Evolutionary conservation across 2,797 vertebrate species (phyloP).

Genomic region (Acanthornis magna): DNA sequence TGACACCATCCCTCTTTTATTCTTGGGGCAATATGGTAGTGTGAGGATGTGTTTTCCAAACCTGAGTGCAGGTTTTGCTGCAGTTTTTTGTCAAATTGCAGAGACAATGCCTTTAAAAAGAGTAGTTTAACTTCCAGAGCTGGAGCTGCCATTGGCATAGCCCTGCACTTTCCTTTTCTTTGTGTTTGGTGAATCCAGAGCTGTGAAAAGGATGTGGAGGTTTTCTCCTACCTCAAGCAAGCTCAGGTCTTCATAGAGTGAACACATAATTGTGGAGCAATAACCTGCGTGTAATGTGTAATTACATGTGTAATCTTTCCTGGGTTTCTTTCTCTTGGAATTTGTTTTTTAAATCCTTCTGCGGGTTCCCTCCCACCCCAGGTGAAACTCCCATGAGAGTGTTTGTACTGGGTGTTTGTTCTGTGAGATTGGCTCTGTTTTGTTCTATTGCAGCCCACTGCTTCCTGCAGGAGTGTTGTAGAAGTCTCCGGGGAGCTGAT

Average conservation of each 20-base stretch:
- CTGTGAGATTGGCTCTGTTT: fast-evolving
- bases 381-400: neutral
- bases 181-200: neutral
- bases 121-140: neutral
- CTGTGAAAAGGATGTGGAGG: neutral
- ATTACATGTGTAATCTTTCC: fast-evolving
- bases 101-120: neutral
- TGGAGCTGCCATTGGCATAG: neutral
- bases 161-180: neutral
- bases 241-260: neutral
- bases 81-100: neutral
- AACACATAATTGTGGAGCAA: neutral
- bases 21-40: fast-evolving
- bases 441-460: slow-evolving; percentile 16
- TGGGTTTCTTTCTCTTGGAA: neutral
- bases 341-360: neutral
- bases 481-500: neutral
- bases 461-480: slow-evolving; percentile 66
- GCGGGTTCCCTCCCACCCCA: neutral
- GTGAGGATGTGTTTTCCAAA: neutral
- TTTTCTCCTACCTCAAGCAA: neutral
- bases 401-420: neutral
- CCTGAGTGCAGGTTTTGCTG: neutral
- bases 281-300: neutral
- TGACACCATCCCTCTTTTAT: neutral